Conservation (phyloP, 1,140 invertebrate genomes). For the Sipha flava region DNA sequence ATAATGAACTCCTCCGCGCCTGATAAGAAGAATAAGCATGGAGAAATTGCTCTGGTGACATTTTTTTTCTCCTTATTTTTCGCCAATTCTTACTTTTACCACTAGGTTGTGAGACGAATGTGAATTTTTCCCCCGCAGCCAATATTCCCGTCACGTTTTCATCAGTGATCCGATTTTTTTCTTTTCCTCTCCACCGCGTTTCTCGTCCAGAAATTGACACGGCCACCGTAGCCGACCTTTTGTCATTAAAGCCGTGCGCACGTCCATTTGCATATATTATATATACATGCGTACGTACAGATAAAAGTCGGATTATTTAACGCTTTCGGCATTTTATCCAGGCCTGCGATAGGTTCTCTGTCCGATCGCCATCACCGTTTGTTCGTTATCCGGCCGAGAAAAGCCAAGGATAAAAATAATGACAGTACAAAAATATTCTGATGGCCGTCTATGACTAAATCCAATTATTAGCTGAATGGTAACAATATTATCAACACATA, state of each 20-base stretch:
- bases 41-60: constrained; percentile 13
- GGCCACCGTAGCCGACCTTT: neutral
- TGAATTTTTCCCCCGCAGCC: neutral
- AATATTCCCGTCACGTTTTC: constrained; percentile 24
- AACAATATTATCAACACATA: too few relatives aligned
- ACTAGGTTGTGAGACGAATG: constrained; percentile 17
- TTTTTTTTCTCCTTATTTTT: neutral
- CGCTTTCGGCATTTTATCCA: neutral
- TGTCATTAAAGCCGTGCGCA: constrained; percentile 9
- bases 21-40: constrained; percentile 6
- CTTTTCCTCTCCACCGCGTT: neutral
- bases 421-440: neutral
- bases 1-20: neutral
- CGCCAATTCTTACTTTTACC: constrained; percentile 10
- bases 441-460: neutral
- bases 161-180: constrained; percentile 21
- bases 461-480: neutral
- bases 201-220: neutral
- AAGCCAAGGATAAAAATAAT: neutral
- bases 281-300: neutral
- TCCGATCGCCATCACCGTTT: too few relatives aligned
- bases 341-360: neutral
- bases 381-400: too few relatives aligned
- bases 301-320: constrained; percentile 3
- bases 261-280: neutral